These are phyloP conservation scores for Caenorhabditis japonica DNA, from an alignment of 2,888 invertebrate genomes.

Conservation along the genomic window DNA sequence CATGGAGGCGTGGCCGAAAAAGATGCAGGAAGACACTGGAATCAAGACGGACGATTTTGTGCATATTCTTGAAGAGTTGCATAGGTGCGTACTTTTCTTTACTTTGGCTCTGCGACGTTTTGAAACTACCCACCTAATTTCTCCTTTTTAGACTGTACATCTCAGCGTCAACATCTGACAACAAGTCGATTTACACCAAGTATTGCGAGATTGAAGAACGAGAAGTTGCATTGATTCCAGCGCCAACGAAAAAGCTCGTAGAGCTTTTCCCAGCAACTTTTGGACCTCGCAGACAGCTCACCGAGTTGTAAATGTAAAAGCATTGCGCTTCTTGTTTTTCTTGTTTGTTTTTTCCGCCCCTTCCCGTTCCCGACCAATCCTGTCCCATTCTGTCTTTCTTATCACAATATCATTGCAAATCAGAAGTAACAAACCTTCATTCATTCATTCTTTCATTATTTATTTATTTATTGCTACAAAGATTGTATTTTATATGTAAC, in stretches of 20 bases:
- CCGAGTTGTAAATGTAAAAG: background rate
- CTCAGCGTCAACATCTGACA: background rate
- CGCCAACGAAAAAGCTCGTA: conserved; percentile 11
- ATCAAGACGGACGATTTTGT: conserved; percentile 16
- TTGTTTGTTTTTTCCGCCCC: background rate
- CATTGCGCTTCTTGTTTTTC: background rate
- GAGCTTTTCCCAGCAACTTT: conserved; percentile 22
- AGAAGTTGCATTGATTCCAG: conserved; percentile 22
- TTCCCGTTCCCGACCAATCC: conserved; percentile 11
- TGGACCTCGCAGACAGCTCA: background rate
- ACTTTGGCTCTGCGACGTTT: too few species aligned
- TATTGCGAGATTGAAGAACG: conserved; percentile 9
- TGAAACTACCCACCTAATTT: background rate
- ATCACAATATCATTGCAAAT: conserved; percentile 3
- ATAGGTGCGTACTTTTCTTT: conserved; percentile 3
- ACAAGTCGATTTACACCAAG: conserved; percentile 29
- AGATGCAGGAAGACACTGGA: conserved; percentile 63
- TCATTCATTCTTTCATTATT: background rate
- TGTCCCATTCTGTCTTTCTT: background rate
- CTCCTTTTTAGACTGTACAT: conserved; percentile 6
- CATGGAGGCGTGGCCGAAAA: conserved; percentile 72
- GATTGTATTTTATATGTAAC: conserved; percentile 20
- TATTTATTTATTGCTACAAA: conserved; percentile 3
- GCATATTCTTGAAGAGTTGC: conserved; percentile 10
- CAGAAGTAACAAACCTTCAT: too few species aligned